Evolutionary conservation across 92 coral and sea anemone genomes (phyloP), one percentile per base, ranked within the genome.

Genomic region (Scolanthus callimorphus): DNA sequence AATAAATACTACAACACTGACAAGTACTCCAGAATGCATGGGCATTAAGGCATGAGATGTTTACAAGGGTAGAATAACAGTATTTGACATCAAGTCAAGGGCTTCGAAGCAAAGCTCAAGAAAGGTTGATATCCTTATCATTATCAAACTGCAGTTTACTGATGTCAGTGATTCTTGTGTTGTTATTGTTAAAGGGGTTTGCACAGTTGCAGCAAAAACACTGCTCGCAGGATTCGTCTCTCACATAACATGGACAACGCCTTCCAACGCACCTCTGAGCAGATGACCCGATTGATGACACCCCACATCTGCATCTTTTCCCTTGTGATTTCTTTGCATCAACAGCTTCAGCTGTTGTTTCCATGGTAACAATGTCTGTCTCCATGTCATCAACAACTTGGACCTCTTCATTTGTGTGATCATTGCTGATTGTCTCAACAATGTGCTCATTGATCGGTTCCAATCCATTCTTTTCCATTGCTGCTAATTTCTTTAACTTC

Each of bases 191-290:
- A 23, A 52, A 84, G 31, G 96, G 96, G 65, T 88, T 88, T 28
- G 90, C 90, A 62, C 96, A 88, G 25, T 54, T 53, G 10, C 70
- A 63, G 62, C 96, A 88, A 17, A 69, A 71, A 60, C 96, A 88
- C 17, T 52, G 52, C 38, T 77, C 83, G 49, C 96, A 88, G 22
- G 96, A 65, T 29, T 62, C 67, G 50, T 65, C 72, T 11, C 63
- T 79, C 27, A 74, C 73, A 41, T 54, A 80, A 39, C 96, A 88
- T 6, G 90, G 96, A 39, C 96, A 88, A 12, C 90, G 96, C 8
- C 75, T 63, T 4, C 80, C 75, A 1, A 69, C 30, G 30, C 96
- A 88, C 30, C 73, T 79, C 27, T 63, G 23, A 38, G 31, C 53
- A 20, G 31, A 53, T 20, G n/a, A 46, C 2, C 80, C 48, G 52